These are phyloP conservation scores for Musca domestica DNA, from an alignment of 1,140 invertebrate species.

Conservation along the genomic window DNA sequence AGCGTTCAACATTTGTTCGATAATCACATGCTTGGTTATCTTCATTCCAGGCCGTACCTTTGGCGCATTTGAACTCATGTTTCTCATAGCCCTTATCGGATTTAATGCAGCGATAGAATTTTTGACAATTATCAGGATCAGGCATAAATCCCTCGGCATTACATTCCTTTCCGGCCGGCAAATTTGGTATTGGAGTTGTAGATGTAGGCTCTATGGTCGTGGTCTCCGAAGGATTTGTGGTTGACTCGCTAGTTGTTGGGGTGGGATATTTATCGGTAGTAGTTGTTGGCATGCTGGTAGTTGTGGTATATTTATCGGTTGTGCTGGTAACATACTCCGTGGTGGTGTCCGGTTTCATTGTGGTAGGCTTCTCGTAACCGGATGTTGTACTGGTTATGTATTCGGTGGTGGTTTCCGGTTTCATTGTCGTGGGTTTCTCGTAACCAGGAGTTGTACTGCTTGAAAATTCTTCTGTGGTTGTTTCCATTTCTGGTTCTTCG, in stretches of 20 bases:
- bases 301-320: conserved; percentile 21
- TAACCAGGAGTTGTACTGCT: conserved; percentile 10
- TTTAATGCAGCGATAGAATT: conserved; percentile 66
- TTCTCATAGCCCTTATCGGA: conserved; percentile 58
- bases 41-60: conserved; percentile 65
- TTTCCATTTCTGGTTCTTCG: conserved; percentile 26
- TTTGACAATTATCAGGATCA: conserved; percentile 61
- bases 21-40: conserved; percentile 61
- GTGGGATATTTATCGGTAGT: conserved; percentile 17
- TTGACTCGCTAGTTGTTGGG: conserved; percentile 8
- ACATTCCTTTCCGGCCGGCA: conserved; percentile 34
- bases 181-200: conserved; percentile 27
- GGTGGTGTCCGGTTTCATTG: not conserved
- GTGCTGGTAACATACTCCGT: not conserved
- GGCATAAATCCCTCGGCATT: conserved; percentile 60
- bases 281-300: conserved; percentile 5
- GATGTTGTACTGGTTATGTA: conserved; percentile 22
- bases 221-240: conserved; percentile 15
- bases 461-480: conserved; percentile 30
- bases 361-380: not conserved
- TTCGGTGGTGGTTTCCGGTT: conserved; percentile 28
- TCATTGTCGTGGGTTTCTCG: conserved; percentile 27
- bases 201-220: conserved; percentile 24
- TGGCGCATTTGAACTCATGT: conserved; percentile 64
- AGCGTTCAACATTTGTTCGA: conserved; percentile 49